Base-by-base conservation (phyloP, 2,113 vertebrate genomes). In the Jacana jacana region DNA sequence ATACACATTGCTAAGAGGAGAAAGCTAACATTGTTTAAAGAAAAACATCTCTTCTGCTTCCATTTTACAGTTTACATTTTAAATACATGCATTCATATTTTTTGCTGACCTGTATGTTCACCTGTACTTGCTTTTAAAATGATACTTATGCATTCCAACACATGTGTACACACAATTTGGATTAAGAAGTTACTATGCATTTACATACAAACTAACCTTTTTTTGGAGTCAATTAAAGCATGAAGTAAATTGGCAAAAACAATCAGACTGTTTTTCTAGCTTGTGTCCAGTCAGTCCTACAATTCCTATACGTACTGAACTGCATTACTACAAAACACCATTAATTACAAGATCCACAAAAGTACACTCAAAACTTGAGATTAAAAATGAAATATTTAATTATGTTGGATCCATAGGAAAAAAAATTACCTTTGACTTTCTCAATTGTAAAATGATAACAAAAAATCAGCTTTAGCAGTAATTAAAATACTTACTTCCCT, bases 401-500 rank as follows among this genome's bases (percentile, higher is more conserved):
- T 84, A 66, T 9, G 5, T 27, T 75, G 39, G 14, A 37, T 66
- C 16, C 28, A 46, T 24, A 60, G 17, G 40, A 17, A n/a, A 35
- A 35, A 68, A 39, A 28, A 39, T 17, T 31, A 61, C 17, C 13
- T 69, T 66, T 75, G 28, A 17, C 35, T 75, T 89, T 84, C 58
- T 92, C 33, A 83, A 13, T 3, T 60, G 17, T 24, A 94, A 92
- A 72, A 55, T 48, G 42, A 35, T 77, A 91, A 78, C 23, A 88
- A 54, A 86, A 42, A 95, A 86, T 13, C 20, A 93, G 30, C 54
- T 80, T 80, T 58, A 91, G 39, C 23, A 52, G 30, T 60, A 79
- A 81, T 79, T 60, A 63, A 89, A 39, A 92, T 92, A 98, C 99
- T 98, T 98, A 99, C 99, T 98, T 98, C 98, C 99, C 96, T 99